Conservation (phyloP, 2,797 vertebrate species). For the Aeoliscus strigatus region DNA sequence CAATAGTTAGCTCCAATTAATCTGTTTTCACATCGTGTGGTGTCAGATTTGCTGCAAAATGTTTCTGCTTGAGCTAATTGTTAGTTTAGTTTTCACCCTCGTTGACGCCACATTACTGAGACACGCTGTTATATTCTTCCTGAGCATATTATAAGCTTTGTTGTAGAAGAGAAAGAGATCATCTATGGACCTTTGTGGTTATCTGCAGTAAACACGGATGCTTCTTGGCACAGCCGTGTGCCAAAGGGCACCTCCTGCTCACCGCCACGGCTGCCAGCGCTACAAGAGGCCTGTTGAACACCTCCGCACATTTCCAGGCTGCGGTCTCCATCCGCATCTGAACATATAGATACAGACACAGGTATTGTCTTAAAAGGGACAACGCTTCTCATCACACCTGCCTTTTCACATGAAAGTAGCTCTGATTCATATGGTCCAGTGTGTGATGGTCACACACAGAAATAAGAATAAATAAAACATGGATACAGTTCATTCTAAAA, state of each 20-base stretch:
- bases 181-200: slow-evolving; percentile 46
- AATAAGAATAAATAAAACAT: too few species aligned
- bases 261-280: slow-evolving; percentile 25
- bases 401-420: too few species aligned
- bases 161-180: background rate
- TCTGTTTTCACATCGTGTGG: slow-evolving; percentile 3
- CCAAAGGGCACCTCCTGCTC: slow-evolving; percentile 67
- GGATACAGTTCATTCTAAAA: too few species aligned
- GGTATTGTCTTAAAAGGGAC: background rate
- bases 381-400: too few species aligned
- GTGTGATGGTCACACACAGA: too few species aligned
- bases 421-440: too few species aligned
- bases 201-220: slow-evolving; percentile 30
- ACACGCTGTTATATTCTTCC: background rate
- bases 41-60: background rate
- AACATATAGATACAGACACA: slow-evolving; percentile 3
- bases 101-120: too few species aligned
- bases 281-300: slow-evolving; percentile 43
- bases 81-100: too few species aligned
- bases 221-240: slow-evolving; percentile 27
- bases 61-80: background rate
- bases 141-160: background rate
- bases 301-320: slow-evolving; percentile 28
- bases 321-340: slow-evolving; percentile 28
- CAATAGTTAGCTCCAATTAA: slow-evolving; percentile 9